Percentiles rank a stretch among this genome's conserved stretches.
Evolutionary conservation across 2,888 invertebrate species (phyloP).

Genomic region (Apoderus coryli): DNA sequence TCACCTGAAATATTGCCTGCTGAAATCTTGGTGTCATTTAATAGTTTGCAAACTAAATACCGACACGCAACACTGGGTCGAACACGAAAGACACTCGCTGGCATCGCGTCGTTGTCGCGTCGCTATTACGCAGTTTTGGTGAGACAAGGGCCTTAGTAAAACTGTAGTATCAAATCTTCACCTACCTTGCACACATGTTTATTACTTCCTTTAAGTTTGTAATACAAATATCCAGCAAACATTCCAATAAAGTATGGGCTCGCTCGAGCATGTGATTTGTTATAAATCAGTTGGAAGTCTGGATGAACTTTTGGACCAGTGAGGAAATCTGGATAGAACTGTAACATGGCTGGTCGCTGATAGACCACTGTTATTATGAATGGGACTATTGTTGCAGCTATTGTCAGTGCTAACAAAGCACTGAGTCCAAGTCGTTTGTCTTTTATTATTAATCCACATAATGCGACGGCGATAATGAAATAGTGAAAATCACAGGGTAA

Average conservation of each 20-base stretch:
- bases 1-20: no score
- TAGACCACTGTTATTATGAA: slow-evolving; percentile 38
- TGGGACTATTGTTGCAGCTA: slow-evolving; percentile 35
- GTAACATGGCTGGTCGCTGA: slow-evolving; percentile 36
- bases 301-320: slow-evolving; percentile 35
- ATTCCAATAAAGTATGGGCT: slow-evolving; percentile 45
- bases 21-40: no score
- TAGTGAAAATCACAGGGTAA: slow-evolving; percentile 57
- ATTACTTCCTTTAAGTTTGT: slow-evolving; percentile 25
- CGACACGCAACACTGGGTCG: no score
- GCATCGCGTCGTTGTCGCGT: no score
- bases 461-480: slow-evolving; percentile 40
- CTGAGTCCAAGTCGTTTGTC: slow-evolving; percentile 31
- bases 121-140: no score
- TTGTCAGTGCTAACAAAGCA: slow-evolving; percentile 28
- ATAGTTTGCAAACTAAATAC: no score
- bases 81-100: no score
- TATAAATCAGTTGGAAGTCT: slow-evolving; percentile 42
- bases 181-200: slow-evolving; percentile 28
- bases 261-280: slow-evolving; percentile 44
- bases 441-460: slow-evolving; percentile 34
- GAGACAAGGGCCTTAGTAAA: no score
- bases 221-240: slow-evolving; percentile 37
- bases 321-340: slow-evolving; percentile 42
- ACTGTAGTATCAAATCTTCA: no score